Conservation (phyloP, 1,140 invertebrate species). For the Pseudomyrmex flavicornis region DNA sequence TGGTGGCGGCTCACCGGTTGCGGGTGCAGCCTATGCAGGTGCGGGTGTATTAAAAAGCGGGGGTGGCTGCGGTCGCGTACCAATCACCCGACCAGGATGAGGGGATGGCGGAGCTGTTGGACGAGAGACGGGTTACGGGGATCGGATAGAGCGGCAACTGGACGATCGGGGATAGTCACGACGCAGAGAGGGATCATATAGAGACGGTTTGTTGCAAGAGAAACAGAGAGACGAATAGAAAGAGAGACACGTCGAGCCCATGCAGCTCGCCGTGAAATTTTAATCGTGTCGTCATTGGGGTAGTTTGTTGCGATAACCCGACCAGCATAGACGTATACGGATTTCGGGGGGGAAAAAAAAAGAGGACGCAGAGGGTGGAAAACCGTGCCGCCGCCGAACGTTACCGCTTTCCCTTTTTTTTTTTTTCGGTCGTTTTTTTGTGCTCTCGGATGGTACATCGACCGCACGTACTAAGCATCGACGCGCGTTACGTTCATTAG, state of each 20-base stretch:
- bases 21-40: slow-evolving; percentile 76
- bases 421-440: slow-evolving; percentile 32
- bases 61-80: slow-evolving; percentile 80
- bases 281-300: slow-evolving; percentile 82
- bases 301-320: slow-evolving; percentile 82
- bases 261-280: slow-evolving; percentile 80
- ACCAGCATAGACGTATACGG: slow-evolving; percentile 75
- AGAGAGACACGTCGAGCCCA: slow-evolving; percentile 71
- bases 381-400: slow-evolving; percentile 37
- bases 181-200: slow-evolving; percentile 75
- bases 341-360: slow-evolving; percentile 60
- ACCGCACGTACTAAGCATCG: slow-evolving; percentile 29
- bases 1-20: slow-evolving; percentile 70
- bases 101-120: slow-evolving; percentile 58
- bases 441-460: slow-evolving; percentile 22
- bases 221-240: slow-evolving; percentile 31
- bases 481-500: slow-evolving; percentile 48
- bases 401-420: slow-evolving; percentile 18
- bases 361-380: slow-evolving; percentile 21
- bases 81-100: slow-evolving; percentile 78
- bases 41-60: slow-evolving; percentile 82
- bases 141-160: slow-evolving; percentile 63
- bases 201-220: slow-evolving; percentile 67
- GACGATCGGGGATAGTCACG: slow-evolving; percentile 72
- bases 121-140: slow-evolving; percentile 58